A percentile compares a stretch with the other conserved stretches of the same genome.
Conservation (phyloP, 2,888 invertebrate genomes). For the Trachelus iudaicus region DNA sequence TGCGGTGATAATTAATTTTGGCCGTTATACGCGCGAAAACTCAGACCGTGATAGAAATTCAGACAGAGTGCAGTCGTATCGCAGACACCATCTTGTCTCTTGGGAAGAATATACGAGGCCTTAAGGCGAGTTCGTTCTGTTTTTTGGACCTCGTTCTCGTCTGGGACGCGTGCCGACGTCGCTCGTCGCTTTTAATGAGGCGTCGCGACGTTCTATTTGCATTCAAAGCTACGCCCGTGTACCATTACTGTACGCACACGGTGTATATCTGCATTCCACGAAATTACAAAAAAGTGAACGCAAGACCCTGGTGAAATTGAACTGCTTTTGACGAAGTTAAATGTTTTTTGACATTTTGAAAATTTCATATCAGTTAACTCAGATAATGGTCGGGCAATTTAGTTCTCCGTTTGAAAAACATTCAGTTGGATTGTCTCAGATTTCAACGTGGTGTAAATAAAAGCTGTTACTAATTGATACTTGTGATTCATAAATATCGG, state of each 20-base stretch:
- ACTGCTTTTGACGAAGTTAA: background rate
- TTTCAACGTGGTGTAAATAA: no score
- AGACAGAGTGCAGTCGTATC: background rate
- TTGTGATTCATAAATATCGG: no score
- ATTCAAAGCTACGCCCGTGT: constrained; percentile 33
- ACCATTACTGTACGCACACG: constrained; percentile 11
- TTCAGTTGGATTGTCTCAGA: no score
- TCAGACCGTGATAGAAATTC: background rate
- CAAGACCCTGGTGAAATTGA: background rate
- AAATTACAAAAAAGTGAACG: constrained; percentile 33
- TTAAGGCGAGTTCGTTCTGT: constrained; percentile 38
- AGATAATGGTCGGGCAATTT: background rate
- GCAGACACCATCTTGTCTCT: constrained; percentile 11
- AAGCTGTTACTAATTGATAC: no score
- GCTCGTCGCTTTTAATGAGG: constrained; percentile 49
- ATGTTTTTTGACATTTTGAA: background rate
- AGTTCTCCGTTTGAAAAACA: no score
- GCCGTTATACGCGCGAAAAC: background rate
- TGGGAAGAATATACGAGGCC: constrained; percentile 39
- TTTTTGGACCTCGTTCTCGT: constrained; percentile 24
- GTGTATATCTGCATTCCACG: constrained; percentile 28
- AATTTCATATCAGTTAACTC: background rate
- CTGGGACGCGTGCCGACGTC: constrained; percentile 31
- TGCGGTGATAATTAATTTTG: background rate
- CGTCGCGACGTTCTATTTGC: constrained; percentile 40